Evolutionary conservation across 2,113 vertebrate species (phyloP).

Genomic region (Pelmatolapia mariae): DNA sequence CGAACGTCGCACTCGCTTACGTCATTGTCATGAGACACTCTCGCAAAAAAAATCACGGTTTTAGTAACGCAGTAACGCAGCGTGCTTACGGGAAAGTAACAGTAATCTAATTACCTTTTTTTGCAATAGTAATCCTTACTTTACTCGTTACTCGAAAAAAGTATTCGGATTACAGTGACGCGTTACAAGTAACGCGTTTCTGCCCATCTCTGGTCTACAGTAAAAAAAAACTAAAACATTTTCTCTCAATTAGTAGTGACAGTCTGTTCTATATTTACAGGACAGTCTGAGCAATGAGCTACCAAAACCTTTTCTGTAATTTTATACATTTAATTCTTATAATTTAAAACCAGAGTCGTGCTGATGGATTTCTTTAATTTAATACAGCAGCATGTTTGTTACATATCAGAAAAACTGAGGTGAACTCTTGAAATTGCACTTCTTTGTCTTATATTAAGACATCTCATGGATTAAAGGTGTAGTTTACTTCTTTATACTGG

Average conservation of each 20-base stretch:
- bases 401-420: background rate
- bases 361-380: background rate
- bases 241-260: background rate
- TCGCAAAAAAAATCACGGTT: too few species aligned
- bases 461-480: background rate
- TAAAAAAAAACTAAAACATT: background rate
- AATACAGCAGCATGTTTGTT: background rate
- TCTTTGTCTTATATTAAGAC: background rate
- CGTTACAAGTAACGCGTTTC: too few species aligned
- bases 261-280: background rate
- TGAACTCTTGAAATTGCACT: background rate
- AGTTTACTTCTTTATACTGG: background rate
- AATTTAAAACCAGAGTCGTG: background rate
- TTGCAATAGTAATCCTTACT: too few species aligned
- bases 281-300: background rate
- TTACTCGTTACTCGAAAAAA: too few species aligned
- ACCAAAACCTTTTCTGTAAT: background rate
- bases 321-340: background rate
- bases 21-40: too few species aligned
- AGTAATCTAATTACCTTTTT: too few species aligned
- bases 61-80: too few species aligned
- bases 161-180: too few species aligned
- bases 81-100: too few species aligned
- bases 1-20: too few species aligned
- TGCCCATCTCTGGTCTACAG: background rate